These are phyloP conservation scores for Brachyhypopomus occidentalis DNA, from an alignment of 2,113 vertebrate species.

Conservation along the genomic window DNA sequence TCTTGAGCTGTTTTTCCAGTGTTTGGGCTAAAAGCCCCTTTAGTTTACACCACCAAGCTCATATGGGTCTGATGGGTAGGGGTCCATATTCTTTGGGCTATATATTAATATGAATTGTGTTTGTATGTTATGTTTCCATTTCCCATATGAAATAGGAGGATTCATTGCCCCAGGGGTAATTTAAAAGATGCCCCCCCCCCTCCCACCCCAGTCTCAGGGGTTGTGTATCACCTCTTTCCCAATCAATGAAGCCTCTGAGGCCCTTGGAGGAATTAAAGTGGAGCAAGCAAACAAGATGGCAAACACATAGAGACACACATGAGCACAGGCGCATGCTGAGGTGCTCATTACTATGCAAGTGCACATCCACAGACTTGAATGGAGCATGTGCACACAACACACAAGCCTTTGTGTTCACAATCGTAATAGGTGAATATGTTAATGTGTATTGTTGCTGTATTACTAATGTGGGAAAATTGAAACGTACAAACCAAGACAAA, in stretches of 20 bases:
- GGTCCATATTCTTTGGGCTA: no score
- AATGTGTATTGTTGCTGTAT: background rate
- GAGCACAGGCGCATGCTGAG: background rate
- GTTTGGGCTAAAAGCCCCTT: no score
- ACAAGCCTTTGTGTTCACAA: background rate
- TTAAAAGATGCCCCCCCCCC: background rate
- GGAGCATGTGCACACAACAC: background rate
- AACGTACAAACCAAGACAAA: conserved; percentile 1
- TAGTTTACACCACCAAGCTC: no score
- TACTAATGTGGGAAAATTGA: no score
- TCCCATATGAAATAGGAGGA: no score
- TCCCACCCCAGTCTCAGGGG: background rate
- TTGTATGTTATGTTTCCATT: no score
- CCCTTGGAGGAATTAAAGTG: background rate
- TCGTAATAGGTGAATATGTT: background rate
- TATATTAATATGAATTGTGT: no score
- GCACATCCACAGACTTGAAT: background rate
- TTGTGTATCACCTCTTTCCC: background rate
- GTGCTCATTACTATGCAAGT: conserved; percentile 10
- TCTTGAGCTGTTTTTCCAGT: no score
- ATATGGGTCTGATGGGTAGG: no score
- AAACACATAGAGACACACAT: conserved; percentile 24
- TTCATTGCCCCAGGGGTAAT: background rate
- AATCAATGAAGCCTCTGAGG: background rate
- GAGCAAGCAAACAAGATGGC: background rate